Evolutionary conservation across 2,888 invertebrate species (phyloP), one percentile per base, ranked within the genome.

Genomic region (Dorcus parallelipipedus): DNA sequence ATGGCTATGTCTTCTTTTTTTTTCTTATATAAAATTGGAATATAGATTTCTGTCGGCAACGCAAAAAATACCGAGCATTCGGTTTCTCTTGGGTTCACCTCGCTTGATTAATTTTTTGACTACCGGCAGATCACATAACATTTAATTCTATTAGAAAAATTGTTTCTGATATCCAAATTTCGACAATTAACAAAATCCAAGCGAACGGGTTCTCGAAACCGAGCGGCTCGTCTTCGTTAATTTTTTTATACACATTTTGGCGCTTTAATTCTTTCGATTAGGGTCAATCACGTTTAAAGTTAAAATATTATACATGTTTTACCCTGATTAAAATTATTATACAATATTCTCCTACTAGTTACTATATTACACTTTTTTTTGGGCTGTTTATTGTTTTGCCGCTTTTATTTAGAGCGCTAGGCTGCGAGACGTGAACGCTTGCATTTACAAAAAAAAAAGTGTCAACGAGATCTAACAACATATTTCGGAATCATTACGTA

Each of bases 241-340:
- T 45, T 45, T 45, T 45, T 45, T 20, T 20, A 45, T 9, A 20
- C 23, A 9, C 6, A 14, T 14, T 10, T 45, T 45, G 20, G 23
- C 20, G 17, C 23, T 10, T 45, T 20, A 23, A 45, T 45, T 9
- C 7, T 45, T 45, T 33, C 26, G 26, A 33, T 33, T 33, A 33
- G 26, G 26, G 26, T 33, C 26, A 45, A 45, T 42, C 10, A 42
- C 17, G 14, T 42, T 14, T 42, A 14, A 52, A 49, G 38, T 56
- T 58, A 58, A 56, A 59, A 56, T 52, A 59, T 54, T 55, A 58
- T 54, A 56, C 55, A 55, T 53, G 41, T 58, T 69, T 73, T 75
- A 75, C 75, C 75, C 75, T 76, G 75, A 73, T 74, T 69, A 60
- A 75, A 76, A 75, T 76, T 75, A 76, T 75, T 75, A 74, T 70